Conservation (phyloP, 1,140 invertebrate genomes). For the Caenorhabditis latens region DNA sequence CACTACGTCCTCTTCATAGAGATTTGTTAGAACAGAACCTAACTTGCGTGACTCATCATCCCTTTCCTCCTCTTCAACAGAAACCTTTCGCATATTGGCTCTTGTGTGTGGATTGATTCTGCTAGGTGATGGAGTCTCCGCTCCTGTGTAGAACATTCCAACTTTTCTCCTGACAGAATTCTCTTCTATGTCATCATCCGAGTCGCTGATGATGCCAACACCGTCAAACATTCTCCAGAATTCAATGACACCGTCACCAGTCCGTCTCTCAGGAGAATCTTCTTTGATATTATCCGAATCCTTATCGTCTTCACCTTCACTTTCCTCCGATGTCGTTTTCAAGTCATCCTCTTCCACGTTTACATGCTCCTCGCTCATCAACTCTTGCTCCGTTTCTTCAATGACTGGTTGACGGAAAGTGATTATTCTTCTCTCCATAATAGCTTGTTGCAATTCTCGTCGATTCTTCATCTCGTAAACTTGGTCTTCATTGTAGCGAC, state of each 20-base stretch:
- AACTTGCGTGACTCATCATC: background rate
- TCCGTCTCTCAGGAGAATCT: background rate
- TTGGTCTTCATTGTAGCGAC: background rate
- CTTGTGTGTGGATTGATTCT: slow-evolving; percentile 15
- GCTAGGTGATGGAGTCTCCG: background rate
- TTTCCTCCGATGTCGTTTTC: slow-evolving; percentile 9
- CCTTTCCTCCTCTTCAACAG: background rate
- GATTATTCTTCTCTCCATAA: slow-evolving; percentile 2
- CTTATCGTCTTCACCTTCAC: background rate
- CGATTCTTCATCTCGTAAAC: background rate
- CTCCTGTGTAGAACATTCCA: background rate
- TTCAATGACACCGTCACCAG: background rate
- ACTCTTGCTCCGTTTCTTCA: slow-evolving; percentile 38
- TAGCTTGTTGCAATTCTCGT: slow-evolving; percentile 2
- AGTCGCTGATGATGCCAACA: background rate
- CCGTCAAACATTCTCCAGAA: slow-evolving; percentile 16
- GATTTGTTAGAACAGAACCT: background rate
- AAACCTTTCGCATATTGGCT: background rate
- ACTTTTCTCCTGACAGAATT: background rate
- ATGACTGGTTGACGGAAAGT: slow-evolving; percentile 24
- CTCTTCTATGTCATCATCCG: background rate
- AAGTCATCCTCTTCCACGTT: slow-evolving; percentile 29
- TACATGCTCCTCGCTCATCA: background rate
- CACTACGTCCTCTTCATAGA: background rate
- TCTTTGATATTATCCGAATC: too few species aligned